These are phyloP conservation scores for Parazoanthus swiftii DNA, from an alignment of 92 coral and sea anemone genomes.

Conservation along the genomic window DNA sequence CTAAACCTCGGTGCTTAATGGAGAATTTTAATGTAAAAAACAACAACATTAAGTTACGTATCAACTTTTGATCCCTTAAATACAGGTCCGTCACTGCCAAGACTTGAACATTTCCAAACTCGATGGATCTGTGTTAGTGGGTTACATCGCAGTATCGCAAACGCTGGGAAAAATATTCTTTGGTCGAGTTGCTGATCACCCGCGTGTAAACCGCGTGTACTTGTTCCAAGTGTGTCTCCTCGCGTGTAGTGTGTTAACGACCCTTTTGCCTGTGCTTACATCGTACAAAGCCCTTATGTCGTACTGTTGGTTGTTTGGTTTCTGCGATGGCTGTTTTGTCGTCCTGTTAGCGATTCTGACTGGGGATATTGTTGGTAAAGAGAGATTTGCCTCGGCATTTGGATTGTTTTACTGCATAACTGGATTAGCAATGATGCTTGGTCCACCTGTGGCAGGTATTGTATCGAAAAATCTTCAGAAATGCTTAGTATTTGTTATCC, in stretches of 20 bases:
- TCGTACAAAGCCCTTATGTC: conserved; percentile 51
- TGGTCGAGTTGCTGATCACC: conserved; percentile 70
- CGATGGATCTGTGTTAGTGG: conserved; percentile 68
- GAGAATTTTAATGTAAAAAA: too few relatives aligned
- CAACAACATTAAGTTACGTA: background rate
- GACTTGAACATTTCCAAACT: conserved; percentile 66
- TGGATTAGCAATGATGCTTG: conserved; percentile 62
- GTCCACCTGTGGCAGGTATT: conserved; percentile 76
- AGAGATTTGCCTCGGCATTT: conserved; percentile 64
- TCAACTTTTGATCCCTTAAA: background rate
- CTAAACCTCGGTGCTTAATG: background rate
- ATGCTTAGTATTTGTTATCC: too few relatives aligned
- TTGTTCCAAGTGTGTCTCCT: conserved; percentile 63
- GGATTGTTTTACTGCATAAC: conserved; percentile 62
- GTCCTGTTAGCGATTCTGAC: conserved; percentile 58
- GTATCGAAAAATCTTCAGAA: too few relatives aligned
- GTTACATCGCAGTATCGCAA: conserved; percentile 82
- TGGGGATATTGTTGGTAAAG: conserved; percentile 57
- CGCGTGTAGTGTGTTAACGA: conserved; percentile 66
- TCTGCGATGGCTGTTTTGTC: conserved; percentile 67
- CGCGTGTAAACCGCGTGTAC: conserved; percentile 61
- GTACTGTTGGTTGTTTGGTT: conserved; percentile 64
- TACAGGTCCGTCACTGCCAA: conserved; percentile 83
- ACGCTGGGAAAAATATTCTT: conserved; percentile 69
- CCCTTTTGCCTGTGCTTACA: conserved; percentile 58